A percentile compares a stretch with the other conserved stretches of the same genome.
Conservation (phyloP, 2,113 vertebrate species). For the Chaetodon auriga region DNA sequence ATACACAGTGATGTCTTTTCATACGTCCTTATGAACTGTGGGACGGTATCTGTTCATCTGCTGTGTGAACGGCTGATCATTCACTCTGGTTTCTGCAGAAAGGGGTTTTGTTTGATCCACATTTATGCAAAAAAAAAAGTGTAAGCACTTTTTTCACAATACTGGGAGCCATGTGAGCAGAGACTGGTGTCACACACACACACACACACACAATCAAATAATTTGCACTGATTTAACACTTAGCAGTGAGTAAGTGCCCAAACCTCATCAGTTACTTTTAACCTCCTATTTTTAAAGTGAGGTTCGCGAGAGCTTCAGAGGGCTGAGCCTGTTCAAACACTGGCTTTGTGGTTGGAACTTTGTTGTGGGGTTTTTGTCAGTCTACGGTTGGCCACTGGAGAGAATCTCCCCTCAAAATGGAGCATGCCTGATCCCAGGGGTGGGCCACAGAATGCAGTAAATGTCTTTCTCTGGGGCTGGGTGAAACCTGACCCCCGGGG, state of each 20-base stretch:
- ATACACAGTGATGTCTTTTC: neutral
- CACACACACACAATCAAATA: neutral
- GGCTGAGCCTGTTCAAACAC: conserved; percentile 15
- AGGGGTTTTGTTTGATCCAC: neutral
- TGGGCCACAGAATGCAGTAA: conserved; percentile 80
- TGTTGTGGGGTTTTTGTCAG: conserved; percentile 9
- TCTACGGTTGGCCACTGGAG: conserved; percentile 50
- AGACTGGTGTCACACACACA: neutral
- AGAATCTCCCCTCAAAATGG: conserved; percentile 78
- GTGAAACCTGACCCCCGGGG: conserved; percentile 86
- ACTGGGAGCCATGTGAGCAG: neutral
- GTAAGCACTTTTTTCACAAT: neutral
- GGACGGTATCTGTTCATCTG: no score
- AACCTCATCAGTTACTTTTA: neutral
- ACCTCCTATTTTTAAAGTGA: neutral
- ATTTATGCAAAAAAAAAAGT: neutral
- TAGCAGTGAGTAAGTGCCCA: conserved; percentile 6
- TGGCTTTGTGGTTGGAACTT: conserved; percentile 16
- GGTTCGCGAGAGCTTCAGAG: neutral
- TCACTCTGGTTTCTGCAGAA: neutral
- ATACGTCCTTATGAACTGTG: neutral
- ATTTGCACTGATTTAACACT: neutral
- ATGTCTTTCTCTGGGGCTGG: conserved; percentile 78
- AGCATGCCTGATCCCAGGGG: conserved; percentile 80
- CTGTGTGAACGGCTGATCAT: neutral